A percentile compares a stretch with the other conserved stretches of the same genome.
Evolutionary conservation across 1,140 invertebrate genomes (phyloP).

Genomic region (Drosophila tristis): DNA sequence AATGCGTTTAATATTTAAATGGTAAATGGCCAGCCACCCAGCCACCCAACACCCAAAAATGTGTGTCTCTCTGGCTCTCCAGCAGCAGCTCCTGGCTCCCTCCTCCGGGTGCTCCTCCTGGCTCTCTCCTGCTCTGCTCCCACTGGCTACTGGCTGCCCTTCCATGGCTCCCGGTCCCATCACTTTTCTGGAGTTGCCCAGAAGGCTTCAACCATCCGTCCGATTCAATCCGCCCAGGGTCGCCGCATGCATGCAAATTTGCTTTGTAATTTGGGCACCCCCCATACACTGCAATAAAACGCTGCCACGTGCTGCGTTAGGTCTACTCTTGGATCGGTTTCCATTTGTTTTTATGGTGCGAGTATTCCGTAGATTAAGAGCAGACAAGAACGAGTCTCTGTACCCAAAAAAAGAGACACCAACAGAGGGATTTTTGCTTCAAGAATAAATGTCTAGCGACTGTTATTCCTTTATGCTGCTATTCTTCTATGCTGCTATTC

Average conservation of each 20-base stretch:
- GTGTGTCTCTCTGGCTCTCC: background rate
- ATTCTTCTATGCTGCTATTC: too few species aligned
- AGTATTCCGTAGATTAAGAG: too few species aligned
- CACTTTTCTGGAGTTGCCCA: conserved; percentile 22
- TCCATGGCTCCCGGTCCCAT: background rate
- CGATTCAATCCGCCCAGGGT: background rate
- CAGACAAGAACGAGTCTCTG: too few species aligned
- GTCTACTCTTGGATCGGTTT: too few species aligned
- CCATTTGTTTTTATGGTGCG: too few species aligned
- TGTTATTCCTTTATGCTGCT: too few species aligned
- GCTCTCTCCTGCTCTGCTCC: too few species aligned
- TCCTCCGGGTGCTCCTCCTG: too few species aligned
- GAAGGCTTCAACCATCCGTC: background rate
- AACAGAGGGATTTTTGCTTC: too few species aligned
- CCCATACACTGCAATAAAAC: conserved; percentile 9
- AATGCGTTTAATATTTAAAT: conserved; percentile 66
- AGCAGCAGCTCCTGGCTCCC: background rate
- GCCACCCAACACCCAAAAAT: conserved; percentile 11
- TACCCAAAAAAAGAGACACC: too few species aligned
- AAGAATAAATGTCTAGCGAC: too few species aligned
- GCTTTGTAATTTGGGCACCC: conserved; percentile 16
- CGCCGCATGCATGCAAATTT: conserved; percentile 49
- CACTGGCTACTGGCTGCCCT: background rate
- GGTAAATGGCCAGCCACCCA: conserved; percentile 11
- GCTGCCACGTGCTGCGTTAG: too few species aligned